These are phyloP conservation scores for Carcina quercana DNA, from an alignment of 2,888 invertebrate genomes.

Conservation along the genomic window DNA sequence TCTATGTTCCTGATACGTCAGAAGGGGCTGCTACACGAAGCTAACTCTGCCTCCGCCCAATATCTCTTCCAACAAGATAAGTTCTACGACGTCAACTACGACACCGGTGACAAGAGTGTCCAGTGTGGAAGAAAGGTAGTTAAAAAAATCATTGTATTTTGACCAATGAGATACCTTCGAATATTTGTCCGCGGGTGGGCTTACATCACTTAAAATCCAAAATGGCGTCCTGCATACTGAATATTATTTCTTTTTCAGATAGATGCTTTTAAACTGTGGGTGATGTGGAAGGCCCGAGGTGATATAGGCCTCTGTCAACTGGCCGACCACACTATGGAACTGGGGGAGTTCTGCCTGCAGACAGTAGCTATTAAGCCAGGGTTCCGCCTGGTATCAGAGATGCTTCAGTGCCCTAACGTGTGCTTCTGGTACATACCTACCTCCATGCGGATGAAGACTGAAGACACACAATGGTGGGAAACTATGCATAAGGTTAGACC, in stretches of 20 bases:
- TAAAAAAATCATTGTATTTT: no score
- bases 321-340: constrained; percentile 78
- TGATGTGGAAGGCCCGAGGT: constrained; percentile 92
- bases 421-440: constrained; percentile 92
- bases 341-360: constrained; percentile 73
- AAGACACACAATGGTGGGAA: constrained; percentile 67
- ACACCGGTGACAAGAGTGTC: constrained; percentile 90
- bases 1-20: constrained; percentile 79
- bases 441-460: constrained; percentile 54
- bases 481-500: constrained; percentile 64
- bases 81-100: constrained; percentile 86
- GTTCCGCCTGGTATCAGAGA: constrained; percentile 74
- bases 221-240: no score
- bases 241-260: constrained; percentile 54
- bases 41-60: constrained; percentile 81
- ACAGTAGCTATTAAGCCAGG: constrained; percentile 66
- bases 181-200: no score
- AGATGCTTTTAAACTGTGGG: constrained; percentile 94
- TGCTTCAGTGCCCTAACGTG: constrained; percentile 85
- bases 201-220: no score
- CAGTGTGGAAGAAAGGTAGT: constrained; percentile 92
- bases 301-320: constrained; percentile 72
- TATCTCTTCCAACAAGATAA: constrained; percentile 91
- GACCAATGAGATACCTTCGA: no score
- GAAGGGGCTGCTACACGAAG: constrained; percentile 75